Base-by-base conservation (phyloP, 1,140 invertebrate genomes). In the Heliothis subflexa region DNA sequence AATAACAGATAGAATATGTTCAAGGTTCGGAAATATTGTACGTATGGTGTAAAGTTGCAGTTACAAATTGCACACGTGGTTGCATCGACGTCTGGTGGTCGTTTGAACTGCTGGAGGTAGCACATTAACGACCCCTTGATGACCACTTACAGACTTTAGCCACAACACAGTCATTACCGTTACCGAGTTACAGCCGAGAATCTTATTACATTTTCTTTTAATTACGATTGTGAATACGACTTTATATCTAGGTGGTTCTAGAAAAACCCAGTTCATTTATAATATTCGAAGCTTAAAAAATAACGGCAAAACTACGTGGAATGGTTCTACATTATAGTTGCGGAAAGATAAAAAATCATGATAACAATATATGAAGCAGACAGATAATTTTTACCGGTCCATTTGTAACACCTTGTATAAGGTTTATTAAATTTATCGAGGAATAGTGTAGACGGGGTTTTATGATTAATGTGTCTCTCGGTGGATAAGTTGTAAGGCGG, bases 81-180 rank as follows among this genome's bases (percentile, higher is more conserved):
- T 10, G 10, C 18, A 14, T 57, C 71, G 33, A 57, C 52, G 25
- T 76, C 25, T 55, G 16, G 10, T 16, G 2, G 54, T 78, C 40
- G 52, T 78, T 54, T 61, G n/a, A 14, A 50, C n/a, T 16, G 47
- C 21, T 13, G 16, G 18, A 40, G 18, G 70, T 25, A 50, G 45
- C 25, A 33, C 71, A 33, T 57, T 61, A 71, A 71, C 40, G 52
- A 61, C 61, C 49, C 14, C n/a, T 40, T 71, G 45, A 78, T 78
- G 18, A 10, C n/a, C 21, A 40, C 54, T 71, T 62, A 52, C 68
- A 45, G 55, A 21, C 47, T 28, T 59, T 45, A 71, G 66, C 47
- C 64, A 74, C 70, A 72, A 62, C 78, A 79, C 45, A 40, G 73
- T 75, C 74, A 78, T 78, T 64, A 64, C 50, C 28, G 33, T 64